Percentiles rank a stretch among this genome's conserved stretches.
Evolutionary conservation across 64 coral and sea anemone species (phyloP).

Genomic region (Montipora efflorescens): DNA sequence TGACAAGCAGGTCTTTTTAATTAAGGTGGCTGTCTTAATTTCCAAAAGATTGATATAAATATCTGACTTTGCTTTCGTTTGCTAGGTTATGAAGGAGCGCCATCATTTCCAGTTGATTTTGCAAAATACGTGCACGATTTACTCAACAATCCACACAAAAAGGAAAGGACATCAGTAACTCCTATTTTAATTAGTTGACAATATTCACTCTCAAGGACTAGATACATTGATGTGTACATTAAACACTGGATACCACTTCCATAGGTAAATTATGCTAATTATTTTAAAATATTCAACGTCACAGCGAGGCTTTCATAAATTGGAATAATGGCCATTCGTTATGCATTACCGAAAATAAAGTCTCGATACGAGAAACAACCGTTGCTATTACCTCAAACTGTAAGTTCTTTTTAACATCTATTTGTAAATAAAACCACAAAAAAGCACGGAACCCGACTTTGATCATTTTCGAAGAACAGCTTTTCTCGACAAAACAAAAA

Average conservation of each 20-base stretch:
- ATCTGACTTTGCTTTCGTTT: not conserved
- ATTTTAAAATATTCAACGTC: not conserved
- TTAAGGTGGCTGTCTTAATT: no score
- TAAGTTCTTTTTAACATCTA: no score
- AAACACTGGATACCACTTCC: not conserved
- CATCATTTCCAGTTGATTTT: slow-evolving; percentile 81
- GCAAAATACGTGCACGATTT: slow-evolving; percentile 78
- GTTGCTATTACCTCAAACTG: no score
- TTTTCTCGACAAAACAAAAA: no score
- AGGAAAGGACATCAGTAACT: not conserved
- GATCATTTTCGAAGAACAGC: no score
- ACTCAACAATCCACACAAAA: slow-evolving; percentile 9
- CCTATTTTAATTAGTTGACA: slow-evolving; percentile 33
- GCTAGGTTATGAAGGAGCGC: slow-evolving; percentile 85
- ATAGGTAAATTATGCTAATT: not conserved
- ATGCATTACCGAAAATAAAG: no score
- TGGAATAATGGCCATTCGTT: not conserved
- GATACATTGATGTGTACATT: not conserved
- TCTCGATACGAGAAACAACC: no score
- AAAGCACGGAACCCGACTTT: no score
- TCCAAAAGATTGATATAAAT: no score
- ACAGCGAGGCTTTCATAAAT: not conserved
- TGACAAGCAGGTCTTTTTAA: no score
- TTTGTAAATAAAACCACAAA: no score
- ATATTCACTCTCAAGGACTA: not conserved